Evolutionary conservation across 2,797 vertebrate genomes (phyloP), one percentile per base, ranked within the genome.

Genomic region (Oryzias sinensis): DNA sequence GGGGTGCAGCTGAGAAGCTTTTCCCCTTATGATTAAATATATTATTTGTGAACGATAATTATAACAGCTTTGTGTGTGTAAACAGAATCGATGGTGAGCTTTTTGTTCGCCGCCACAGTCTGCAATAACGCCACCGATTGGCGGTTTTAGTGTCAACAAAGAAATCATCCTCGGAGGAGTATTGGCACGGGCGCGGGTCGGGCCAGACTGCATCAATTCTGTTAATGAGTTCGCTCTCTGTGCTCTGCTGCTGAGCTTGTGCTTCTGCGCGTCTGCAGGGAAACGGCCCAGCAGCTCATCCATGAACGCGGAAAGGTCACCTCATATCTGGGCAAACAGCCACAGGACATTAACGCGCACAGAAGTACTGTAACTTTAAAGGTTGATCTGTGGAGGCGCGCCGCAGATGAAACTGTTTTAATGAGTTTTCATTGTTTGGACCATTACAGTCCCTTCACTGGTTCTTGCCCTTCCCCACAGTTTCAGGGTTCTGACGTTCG

Each of bases 141-240:
- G 71, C 75, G 69, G 72, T 73, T 77, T 57, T 65, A 64, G 62
- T 65, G 70, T 72, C 77, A 79, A 79, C 62, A 77, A 60, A 83
- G 80, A 83, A 79, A 76, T 84, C 80, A 80, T 56, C 74, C 55
- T 56, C 33, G 51, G 76, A 63, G 55, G 67, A 69, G 59, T 85
- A 77, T 83, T 54, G 79, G 77, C 79, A 79, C 76, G 40, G 69
- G 62, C 3, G 67, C 56, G 37, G 69, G 70, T 53, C 49, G 33
- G 70, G 64, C 54, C 67, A 56, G 66, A 25, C 53, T 54, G 59
- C 77, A 83, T 85, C 84, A 80, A 83, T 83, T 79, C 70, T 67
- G 20, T 68, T 84, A 84, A 83, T 79, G 79, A 81, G 62, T 70
- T 76, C 70, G 62, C 68, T 43, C 47, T 55, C 59, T 40, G 57